Conservation (phyloP, 2,888 invertebrate species). For the Acronicta psi region DNA sequence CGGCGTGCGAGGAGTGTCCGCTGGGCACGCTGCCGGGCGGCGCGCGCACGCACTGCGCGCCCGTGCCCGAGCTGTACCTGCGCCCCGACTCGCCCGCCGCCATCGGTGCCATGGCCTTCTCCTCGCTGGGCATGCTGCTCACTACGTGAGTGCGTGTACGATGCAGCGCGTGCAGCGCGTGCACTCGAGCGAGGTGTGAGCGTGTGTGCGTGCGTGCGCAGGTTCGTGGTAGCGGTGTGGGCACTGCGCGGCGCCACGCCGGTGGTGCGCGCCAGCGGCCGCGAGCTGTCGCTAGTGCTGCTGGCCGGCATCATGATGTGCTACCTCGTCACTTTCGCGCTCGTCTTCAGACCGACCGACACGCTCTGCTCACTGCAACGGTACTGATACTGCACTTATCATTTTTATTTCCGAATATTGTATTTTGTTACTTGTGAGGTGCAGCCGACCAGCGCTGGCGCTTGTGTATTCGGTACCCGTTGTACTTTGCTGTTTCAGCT, state of each 20-base stretch:
- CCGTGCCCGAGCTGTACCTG: conserved; percentile 94
- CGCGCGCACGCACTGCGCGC: conserved; percentile 91
- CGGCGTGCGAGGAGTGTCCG: conserved; percentile 94
- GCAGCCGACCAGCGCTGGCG: not conserved
- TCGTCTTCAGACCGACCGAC: conserved; percentile 95
- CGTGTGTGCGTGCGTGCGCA: conserved; percentile 45
- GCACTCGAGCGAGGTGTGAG: not conserved
- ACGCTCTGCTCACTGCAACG: conserved; percentile 96
- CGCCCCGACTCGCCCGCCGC: conserved; percentile 95
- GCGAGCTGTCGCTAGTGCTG: conserved; percentile 96
- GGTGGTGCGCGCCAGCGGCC: conserved; percentile 97
- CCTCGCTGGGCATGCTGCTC: conserved; percentile 94
- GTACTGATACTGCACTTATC: conserved; percentile 85
- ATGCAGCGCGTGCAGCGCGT: not conserved
- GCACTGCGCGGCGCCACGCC: conserved; percentile 96
- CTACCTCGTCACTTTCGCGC: conserved; percentile 96
- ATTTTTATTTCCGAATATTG: not conserved
- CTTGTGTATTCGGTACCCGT: too few relatives aligned
- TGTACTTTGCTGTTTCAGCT: conserved; percentile 81
- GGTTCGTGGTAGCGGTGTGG: conserved; percentile 93
- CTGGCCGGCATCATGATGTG: conserved; percentile 96
- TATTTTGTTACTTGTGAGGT: too few relatives aligned
- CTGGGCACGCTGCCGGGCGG: conserved; percentile 94
- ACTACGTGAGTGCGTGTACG: conserved; percentile 89
- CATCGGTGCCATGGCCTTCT: conserved; percentile 96